These are phyloP conservation scores for Gallinago solitaria DNA, from an alignment of 2,797 vertebrate genomes.

Conservation along the genomic window DNA sequence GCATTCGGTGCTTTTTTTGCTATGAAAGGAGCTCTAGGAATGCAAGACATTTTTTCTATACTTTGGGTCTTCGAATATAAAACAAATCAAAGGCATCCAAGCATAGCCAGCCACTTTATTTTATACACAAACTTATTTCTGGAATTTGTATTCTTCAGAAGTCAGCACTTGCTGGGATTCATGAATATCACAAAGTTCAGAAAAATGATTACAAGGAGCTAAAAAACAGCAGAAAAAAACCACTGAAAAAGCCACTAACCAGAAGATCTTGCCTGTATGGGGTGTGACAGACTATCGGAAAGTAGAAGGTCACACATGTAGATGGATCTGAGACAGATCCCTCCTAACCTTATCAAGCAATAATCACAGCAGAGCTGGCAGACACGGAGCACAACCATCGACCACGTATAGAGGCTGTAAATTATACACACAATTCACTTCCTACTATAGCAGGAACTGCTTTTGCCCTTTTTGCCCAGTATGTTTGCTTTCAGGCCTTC, in stretches of 20 bases:
- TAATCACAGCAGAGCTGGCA: background rate
- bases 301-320: background rate
- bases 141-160: background rate
- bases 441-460: background rate
- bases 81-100: background rate
- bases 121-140: background rate
- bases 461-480: background rate
- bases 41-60: background rate
- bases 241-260: background rate
- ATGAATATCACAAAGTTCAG: background rate
- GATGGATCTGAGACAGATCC: background rate
- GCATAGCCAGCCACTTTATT: background rate
- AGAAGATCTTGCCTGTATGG: background rate
- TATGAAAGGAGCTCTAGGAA: background rate
- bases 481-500: background rate
- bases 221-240: background rate
- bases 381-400: background rate
- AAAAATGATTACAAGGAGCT: background rate
- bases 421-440: too few relatives aligned
- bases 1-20: background rate
- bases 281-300: background rate
- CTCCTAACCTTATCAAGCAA: background rate
- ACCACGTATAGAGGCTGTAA: background rate
- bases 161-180: background rate
- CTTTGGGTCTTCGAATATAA: background rate